Evolutionary conservation across 92 coral and sea anemone species (phyloP), one percentile per base, ranked within the genome.

Genomic region (Phenganax stokvisi): DNA sequence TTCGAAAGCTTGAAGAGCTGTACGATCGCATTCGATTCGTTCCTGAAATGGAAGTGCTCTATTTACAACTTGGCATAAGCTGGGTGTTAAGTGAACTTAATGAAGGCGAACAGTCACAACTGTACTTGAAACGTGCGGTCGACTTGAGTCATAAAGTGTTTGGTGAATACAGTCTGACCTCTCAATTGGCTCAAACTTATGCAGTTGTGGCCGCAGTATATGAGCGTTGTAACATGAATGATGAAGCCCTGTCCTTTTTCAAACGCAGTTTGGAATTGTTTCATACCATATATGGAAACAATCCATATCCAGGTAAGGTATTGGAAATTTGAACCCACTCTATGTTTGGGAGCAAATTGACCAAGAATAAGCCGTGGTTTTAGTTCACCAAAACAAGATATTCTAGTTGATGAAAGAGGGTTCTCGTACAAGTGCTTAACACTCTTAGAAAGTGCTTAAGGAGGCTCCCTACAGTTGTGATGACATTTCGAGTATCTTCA

Each of bases 181-280:
- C 53, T 5, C 73, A 8, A 53, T 68, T 68, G 73, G 73, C 73
- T 28, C 53, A 68, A 68, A 68, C 54, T 0, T 68, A 68, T 37
- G 53, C 54, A 7, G 53, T 30, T 29, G 73, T 53, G 13, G 73
- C 73, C 73, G 2, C 73, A 6, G 73, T 68, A 30, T 68, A 68
- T 68, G 53, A 30, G 7, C 53, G 54, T 28, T 68, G 73, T n/a
- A 37, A 37, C 29, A 12, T 30, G 54, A 30, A 68, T 12, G 13
- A 68, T 68, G 11, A 68, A 30, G 73, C 73, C 54, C 30, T 37
- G n/a, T 68, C 53, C 13, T 30, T 68, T n/a, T 37, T 68, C 13
- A 37, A 29, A 37, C 13, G 73, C 31, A 68, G 73, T 68, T 30
- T 68, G 54, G 54, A 68, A 68, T 68, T 68, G 73, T 30, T 37